Base-by-base conservation (phyloP, 2,888 invertebrate species). In the Furcula furcula region DNA sequence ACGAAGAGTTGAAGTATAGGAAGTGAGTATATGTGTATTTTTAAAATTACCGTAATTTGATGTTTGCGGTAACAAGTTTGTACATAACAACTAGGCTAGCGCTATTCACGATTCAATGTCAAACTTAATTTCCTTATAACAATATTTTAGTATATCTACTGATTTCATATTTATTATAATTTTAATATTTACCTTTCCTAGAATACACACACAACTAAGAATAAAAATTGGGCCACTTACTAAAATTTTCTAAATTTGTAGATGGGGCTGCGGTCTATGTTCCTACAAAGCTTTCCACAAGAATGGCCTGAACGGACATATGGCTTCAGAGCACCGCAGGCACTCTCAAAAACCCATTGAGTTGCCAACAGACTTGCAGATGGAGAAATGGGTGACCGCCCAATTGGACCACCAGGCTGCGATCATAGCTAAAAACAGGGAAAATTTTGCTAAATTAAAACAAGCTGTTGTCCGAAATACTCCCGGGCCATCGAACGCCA, bases 1-100 rank as follows among this genome's bases (percentile, higher is more conserved):
- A 89, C 54, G 91, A 92, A 55, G 94, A 94, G 57, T 76, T 93
- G 14, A 89, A 91, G 29, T 93, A 93, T 56, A 88, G 91, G 51
- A 92, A 91, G 93, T 93, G 59, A 83, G 85, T 78, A 46, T n/a
- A n/a, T n/a, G n/a, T n/a, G n/a, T n/a, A n/a, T n/a, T n/a, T n/a
- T n/a, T n/a, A n/a, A n/a, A n/a, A n/a, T n/a, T n/a, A n/a, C n/a
- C n/a, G n/a, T n/a, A n/a, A n/a, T n/a, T n/a, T n/a, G n/a, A n/a
- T n/a, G n/a, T n/a, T n/a, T n/a, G n/a, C n/a, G n/a, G n/a, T n/a
- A n/a, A n/a, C n/a, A n/a, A n/a, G n/a, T n/a, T n/a, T n/a, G n/a
- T n/a, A n/a, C n/a, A n/a, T n/a, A n/a, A n/a, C n/a, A n/a, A n/a
- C n/a, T n/a, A n/a, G n/a, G n/a, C n/a, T n/a, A n/a, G n/a, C n/a